These are phyloP conservation scores for Siniperca chuatsi DNA, from an alignment of 2,113 vertebrate genomes.

Conservation along the genomic window DNA sequence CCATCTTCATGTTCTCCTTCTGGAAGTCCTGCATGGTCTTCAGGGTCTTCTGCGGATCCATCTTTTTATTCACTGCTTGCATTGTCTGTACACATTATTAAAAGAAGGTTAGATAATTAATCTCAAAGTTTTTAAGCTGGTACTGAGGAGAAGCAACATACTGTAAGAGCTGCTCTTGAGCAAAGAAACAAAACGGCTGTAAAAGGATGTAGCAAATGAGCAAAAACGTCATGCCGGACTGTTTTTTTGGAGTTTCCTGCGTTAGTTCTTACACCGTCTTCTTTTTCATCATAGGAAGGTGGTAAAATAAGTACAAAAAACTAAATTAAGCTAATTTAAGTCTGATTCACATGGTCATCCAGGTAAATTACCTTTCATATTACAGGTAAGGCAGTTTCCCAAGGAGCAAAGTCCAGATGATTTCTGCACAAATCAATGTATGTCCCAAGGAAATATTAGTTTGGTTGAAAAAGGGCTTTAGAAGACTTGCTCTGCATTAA, in stretches of 20 bases:
- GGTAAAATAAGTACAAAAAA: not conserved
- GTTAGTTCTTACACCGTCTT: not conserved
- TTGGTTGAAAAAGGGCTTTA: not conserved
- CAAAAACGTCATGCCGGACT: not conserved
- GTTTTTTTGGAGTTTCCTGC: too few relatives aligned
- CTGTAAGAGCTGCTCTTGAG: not conserved
- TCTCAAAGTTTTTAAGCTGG: not conserved
- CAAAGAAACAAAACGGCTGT: not conserved
- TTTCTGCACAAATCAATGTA: not conserved
- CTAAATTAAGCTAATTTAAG: not conserved
- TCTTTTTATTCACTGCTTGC: constrained; percentile 97
- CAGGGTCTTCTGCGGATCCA: constrained; percentile 98
- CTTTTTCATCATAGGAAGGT: not conserved
- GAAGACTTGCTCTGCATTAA: not conserved
- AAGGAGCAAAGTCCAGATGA: not conserved
- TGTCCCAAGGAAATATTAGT: not conserved
- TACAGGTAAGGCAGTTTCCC: not conserved
- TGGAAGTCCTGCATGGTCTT: constrained; percentile 99
- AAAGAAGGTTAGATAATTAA: not conserved
- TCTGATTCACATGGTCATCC: not conserved
- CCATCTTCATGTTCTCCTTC: constrained; percentile 99
- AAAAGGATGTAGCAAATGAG: not conserved
- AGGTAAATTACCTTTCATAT: not conserved
- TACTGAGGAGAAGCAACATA: not conserved
- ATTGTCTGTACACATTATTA: constrained; percentile 87